Base-by-base conservation (phyloP, 1,140 invertebrate species). In the Macrosteles quadrilineatus region DNA sequence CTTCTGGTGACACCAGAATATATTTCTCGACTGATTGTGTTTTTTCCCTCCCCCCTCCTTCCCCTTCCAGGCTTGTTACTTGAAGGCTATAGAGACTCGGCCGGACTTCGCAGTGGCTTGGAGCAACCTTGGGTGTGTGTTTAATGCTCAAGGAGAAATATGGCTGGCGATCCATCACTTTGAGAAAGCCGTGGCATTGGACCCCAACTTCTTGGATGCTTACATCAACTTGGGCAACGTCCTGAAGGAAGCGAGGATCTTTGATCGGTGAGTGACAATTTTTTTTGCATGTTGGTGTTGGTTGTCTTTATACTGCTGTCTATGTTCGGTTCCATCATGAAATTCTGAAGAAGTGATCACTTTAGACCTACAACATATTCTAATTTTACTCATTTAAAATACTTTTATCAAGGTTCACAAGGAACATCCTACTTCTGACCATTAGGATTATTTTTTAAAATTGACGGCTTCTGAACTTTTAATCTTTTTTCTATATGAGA, bases 141-240 rank as follows among this genome's bases (percentile, higher is more conserved):
- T 99, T 86, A 99, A 99, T 83, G 96, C 97, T n/a, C 96, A 99
- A 83, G 96, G 96, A 62, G 98, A 99, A 84, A 98, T 99, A 76
- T 99, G 98, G 98, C 84, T 99, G 74, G 98, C 98, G 6, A 99
- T 99, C 76, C 98, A 99, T 83, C 98, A 99, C 80, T 99, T 99
- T 84, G 98, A 99, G 81, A 99, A 99, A 82, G 98, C 98, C 1
- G 97, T 99, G n/a, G 95, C 96, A 47, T 85, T 99, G 75, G 98
- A 99, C 85, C 97, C 97, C 0, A 99, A 99, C 81, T 99, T 99
- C 79, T 83, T 99, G 73, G 98, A 99, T 83, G 98, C 98, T 0
- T 99, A 99, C 81, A 99, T 99, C 76, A 99, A 99, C 83, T 85
- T 99, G 47, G 98, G 98, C 68, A 99, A 99, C 85, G 98, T 99